Conservation (phyloP, 2,113 vertebrate species). For the Deroptyus accipitrinus region DNA sequence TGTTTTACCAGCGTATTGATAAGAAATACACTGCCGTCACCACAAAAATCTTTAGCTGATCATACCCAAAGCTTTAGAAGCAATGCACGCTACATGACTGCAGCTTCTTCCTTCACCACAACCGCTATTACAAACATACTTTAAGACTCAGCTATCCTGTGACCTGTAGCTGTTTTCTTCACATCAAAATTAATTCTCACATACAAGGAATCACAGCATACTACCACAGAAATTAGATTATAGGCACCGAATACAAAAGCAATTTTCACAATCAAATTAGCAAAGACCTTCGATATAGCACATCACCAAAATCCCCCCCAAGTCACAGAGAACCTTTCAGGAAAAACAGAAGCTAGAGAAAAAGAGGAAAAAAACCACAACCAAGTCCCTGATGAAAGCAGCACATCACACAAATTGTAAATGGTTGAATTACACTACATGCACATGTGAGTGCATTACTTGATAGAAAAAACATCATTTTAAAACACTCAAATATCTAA, state of each 20-base stretch:
- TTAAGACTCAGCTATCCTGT: not conserved
- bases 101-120: not conserved
- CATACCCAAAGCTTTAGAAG: not conserved
- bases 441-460: accelerated
- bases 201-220: not conserved
- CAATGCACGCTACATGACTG: accelerated
- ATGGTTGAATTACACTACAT: not conserved
- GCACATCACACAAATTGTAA: not conserved
- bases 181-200: not conserved
- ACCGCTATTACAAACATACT: not conserved
- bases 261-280: not conserved
- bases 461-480: not conserved
- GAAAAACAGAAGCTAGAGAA: not conserved
- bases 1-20: not conserved
- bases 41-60: not conserved
- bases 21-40: not conserved
- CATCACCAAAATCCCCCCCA: not conserved
- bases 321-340: not conserved
- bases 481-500: not conserved
- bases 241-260: not conserved
- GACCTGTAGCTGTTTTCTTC: not conserved
- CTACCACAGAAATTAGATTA: not conserved
- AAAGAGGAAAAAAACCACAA: not conserved
- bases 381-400: not conserved
- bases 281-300: not conserved